Evolutionary conservation across 1,140 invertebrate species (phyloP), one percentile per base, ranked within the genome.

Genomic region (Spodoptera frugiperda): DNA sequence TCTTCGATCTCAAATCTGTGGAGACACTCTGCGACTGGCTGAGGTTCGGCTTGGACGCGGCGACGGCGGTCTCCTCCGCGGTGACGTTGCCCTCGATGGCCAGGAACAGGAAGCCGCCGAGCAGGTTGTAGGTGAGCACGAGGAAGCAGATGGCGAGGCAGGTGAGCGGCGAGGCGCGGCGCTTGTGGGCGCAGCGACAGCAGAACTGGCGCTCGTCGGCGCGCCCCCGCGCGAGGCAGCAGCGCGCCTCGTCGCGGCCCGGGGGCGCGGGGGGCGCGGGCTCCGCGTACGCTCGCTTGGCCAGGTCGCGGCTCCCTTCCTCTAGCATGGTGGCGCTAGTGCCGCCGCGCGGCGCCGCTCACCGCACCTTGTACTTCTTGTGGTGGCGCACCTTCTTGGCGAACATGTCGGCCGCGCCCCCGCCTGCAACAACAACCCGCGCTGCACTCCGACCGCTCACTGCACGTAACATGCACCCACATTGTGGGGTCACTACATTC

Each of bases 81-180:
- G 82, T 67, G 14, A 95, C 92, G 70, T 95, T 94, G 30, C 97
- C 97, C 91, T 99, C 98, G 46, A 99, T 94, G 2, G 97, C 97
- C 88, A 98, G 96, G 89, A 99, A 99, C 1, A 98, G 96, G 86
- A 99, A 98, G 0, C 98, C 98, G 10, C 98, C 98, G 51, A 98
- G 95, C 0, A 99, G 95, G 39, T 98, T 98, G 93, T 99, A 99
- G 2, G 96, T 96, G 39, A 99, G 94, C 1, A 99, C 98, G 63
- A 99, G 96, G 74, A 96, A 95, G 87, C 97, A 98, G 25, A 98
- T 96, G 39, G 98, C 98, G 3, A 94, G 80, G 75, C 94, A 94
- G 1, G 94, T 92, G 25, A 94, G 84, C 0, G 91, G 90, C 0
- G 92, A 94, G 0, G 93, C 91, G 33, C 91, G 84, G 12, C 91